Percentiles rank a stretch among this genome's conserved stretches.
These are phyloP conservation scores for Xerus rutilus DNA, from an alignment of 2,797 vertebrate species.

Conservation along the genomic window DNA sequence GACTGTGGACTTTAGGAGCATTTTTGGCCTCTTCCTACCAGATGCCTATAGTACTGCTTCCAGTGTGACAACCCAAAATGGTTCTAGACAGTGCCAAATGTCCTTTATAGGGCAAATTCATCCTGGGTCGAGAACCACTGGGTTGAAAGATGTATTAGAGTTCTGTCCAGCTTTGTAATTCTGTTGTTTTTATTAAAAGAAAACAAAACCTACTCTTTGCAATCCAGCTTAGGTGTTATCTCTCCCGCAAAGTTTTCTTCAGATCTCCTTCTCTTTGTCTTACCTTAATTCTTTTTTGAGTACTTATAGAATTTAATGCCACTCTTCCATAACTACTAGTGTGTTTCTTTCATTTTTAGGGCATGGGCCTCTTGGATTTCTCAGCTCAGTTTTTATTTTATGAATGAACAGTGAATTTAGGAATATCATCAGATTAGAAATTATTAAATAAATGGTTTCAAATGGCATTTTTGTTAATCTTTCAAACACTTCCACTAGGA, in stretches of 20 bases:
- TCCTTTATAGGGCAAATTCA: neutral
- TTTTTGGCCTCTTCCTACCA: neutral
- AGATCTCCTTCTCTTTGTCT: neutral
- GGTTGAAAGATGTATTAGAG: neutral
- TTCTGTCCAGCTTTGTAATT: constrained; percentile 51
- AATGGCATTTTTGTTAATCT: constrained; percentile 50
- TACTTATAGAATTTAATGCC: neutral
- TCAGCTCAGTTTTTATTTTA: constrained; percentile 55
- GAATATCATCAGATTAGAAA: constrained; percentile 38
- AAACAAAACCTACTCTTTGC: neutral
- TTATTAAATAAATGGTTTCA: constrained; percentile 52
- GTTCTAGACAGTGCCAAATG: neutral
- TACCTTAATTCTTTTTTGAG: constrained; percentile 46
- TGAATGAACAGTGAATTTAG: constrained; percentile 19
- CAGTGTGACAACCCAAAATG: constrained; percentile 28
- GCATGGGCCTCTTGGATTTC: neutral
- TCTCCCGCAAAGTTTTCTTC: constrained; percentile 29
- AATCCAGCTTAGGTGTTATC: neutral
- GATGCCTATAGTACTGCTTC: neutral
- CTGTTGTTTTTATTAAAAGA: neutral
- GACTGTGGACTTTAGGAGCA: neutral
- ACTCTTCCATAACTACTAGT: neutral
- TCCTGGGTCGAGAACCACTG: neutral
- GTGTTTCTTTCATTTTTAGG: constrained; percentile 33
- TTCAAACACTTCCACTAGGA: constrained; percentile 1